Conservation (phyloP, 2,797 vertebrate species). For the Mormyrops boulengeri region DNA sequence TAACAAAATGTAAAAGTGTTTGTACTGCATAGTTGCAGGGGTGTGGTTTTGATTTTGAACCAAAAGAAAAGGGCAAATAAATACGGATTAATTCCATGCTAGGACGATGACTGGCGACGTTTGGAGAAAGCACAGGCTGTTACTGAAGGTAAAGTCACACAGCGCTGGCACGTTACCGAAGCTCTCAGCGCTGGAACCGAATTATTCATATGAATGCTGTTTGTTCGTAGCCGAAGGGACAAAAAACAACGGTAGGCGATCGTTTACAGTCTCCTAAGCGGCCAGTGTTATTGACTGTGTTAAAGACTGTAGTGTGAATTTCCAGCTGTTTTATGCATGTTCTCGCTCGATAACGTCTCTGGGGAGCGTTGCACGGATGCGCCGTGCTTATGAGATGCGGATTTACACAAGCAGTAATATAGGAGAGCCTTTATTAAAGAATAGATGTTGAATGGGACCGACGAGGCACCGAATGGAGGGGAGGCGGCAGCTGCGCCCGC, state of each 20-base stretch:
- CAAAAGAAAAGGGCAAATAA: neutral
- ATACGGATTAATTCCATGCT: neutral
- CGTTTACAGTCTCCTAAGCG: conserved; percentile 35
- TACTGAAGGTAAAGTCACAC: neutral
- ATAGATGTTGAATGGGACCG: neutral
- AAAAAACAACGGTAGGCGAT: conserved; percentile 29
- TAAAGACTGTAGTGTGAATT: neutral
- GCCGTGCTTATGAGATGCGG: neutral
- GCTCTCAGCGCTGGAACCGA: neutral
- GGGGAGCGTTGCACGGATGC: neutral
- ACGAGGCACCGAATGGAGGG: neutral
- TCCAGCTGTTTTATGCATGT: conserved; percentile 40
- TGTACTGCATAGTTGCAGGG: neutral
- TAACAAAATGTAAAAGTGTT: neutral
- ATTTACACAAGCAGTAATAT: neutral
- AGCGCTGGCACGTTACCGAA: neutral
- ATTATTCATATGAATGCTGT: neutral
- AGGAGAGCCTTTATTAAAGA: neutral
- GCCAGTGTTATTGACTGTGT: conserved; percentile 29
- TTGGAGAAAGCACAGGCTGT: neutral
- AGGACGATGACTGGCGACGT: neutral
- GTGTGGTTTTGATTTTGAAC: conserved; percentile 1
- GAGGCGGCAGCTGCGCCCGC: conserved; percentile 2
- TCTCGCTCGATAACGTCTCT: neutral
- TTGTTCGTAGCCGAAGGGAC: conserved; percentile 9